A percentile compares a stretch with the other conserved stretches of the same genome.
Conservation (phyloP, 2,888 invertebrate genomes). For the Dasysyrphus albostriatus region DNA sequence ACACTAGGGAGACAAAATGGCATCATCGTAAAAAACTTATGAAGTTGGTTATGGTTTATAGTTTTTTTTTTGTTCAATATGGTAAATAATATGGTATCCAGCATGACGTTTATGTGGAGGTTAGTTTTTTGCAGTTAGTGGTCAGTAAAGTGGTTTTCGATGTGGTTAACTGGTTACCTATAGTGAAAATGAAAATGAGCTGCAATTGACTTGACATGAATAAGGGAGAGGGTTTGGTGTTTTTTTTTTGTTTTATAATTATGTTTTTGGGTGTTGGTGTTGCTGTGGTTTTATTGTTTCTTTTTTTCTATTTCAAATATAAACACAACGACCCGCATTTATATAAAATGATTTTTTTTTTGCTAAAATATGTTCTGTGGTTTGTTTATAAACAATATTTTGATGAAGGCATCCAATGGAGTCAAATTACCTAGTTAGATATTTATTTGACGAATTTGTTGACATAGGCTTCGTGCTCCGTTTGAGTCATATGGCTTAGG, state of each 20-base stretch:
- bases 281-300: neutral
- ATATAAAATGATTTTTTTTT: neutral
- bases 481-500: too few species aligned
- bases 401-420: neutral
- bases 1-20: neutral
- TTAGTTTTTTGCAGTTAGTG: slow-evolving; percentile 53
- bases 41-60: slow-evolving; percentile 14
- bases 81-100: neutral
- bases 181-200: slow-evolving; percentile 10
- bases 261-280: slow-evolving; percentile 1
- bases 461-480: too few species aligned
- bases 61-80: slow-evolving; percentile 18
- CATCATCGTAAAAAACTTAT: neutral
- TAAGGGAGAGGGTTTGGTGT: neutral
- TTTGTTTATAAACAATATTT: neutral
- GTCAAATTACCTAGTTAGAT: neutral
- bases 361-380: neutral
- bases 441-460: neutral
- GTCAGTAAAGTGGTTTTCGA: slow-evolving; percentile 47
- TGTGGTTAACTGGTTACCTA: slow-evolving; percentile 41
- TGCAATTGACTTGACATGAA: slow-evolving; percentile 34
- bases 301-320: neutral
- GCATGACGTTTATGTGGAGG: neutral
- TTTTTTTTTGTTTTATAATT: neutral
- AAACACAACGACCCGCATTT: neutral